Evolutionary conservation across 2,888 invertebrate genomes (phyloP).

Genomic region (Leucania comma): DNA sequence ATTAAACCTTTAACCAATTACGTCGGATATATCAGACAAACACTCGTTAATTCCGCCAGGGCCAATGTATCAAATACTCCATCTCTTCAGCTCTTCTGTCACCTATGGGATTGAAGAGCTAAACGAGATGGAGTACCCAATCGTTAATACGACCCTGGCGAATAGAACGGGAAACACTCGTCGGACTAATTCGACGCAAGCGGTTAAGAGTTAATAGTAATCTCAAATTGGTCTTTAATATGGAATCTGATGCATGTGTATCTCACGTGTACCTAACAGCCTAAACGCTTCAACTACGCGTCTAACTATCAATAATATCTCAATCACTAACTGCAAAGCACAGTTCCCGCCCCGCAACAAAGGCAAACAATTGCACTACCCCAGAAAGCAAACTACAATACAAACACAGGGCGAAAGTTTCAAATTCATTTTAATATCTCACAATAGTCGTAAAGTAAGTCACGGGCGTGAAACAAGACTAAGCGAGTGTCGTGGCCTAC

Average conservation of each 20-base stretch:
- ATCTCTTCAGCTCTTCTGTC: no score
- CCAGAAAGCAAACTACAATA: constrained; percentile 80
- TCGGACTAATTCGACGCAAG: no score
- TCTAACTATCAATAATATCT: not conserved
- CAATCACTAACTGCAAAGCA: constrained; percentile 45
- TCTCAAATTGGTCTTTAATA: constrained; percentile 13
- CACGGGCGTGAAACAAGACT: constrained; percentile 82
- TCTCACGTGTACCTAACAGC: constrained; percentile 16
- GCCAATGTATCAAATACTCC: no score
- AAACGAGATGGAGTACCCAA: no score
- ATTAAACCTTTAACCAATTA: not conserved
- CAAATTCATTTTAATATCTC: constrained; percentile 90
- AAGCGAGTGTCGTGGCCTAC: constrained; percentile 74
- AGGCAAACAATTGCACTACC: constrained; percentile 70
- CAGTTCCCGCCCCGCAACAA: constrained; percentile 46
- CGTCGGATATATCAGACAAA: no score
- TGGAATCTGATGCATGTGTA: not conserved
- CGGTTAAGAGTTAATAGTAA: not conserved
- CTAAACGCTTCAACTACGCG: constrained; percentile 2
- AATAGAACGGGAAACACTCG: no score
- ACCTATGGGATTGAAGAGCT: no score
- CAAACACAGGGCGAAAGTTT: constrained; percentile 86
- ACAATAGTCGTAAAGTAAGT: constrained; percentile 88
- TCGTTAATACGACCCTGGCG: no score
- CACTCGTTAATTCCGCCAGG: no score